These are phyloP conservation scores for Cybosia mesomella DNA, from an alignment of 2,888 invertebrate genomes.

Conservation along the genomic window DNA sequence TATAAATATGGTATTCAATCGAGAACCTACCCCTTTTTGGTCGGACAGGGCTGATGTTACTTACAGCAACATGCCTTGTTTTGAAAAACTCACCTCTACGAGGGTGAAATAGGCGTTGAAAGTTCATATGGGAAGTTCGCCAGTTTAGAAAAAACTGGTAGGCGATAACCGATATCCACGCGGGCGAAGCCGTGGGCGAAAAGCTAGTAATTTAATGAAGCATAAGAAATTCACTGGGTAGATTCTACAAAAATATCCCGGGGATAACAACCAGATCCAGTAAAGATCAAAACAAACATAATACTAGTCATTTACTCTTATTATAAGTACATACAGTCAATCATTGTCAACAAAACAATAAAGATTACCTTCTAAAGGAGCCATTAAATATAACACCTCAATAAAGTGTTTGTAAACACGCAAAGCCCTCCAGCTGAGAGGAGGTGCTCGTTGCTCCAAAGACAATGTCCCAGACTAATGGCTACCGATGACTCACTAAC, in stretches of 20 bases:
- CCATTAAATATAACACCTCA: constrained; percentile 83
- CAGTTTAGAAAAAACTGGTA: too few species aligned
- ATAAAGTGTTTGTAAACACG: constrained; percentile 87
- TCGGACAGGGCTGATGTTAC: too few species aligned
- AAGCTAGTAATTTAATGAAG: too few species aligned
- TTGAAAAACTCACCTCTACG: too few species aligned
- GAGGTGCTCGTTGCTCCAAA: constrained; percentile 64
- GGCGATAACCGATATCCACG: too few species aligned
- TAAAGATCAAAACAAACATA: constrained; percentile 6
- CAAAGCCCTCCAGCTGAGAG: constrained; percentile 81
- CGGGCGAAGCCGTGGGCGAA: too few species aligned
- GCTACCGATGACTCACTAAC: constrained; percentile 81
- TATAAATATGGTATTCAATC: too few species aligned
- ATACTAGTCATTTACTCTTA: constrained; percentile 42
- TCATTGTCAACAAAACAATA: constrained; percentile 75
- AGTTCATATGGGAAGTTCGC: too few species aligned
- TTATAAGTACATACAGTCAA: constrained; percentile 61
- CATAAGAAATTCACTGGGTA: too few species aligned
- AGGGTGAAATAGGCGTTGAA: too few species aligned
- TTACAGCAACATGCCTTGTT: too few species aligned
- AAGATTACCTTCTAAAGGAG: constrained; percentile 79
- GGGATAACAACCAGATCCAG: background rate
- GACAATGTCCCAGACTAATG: constrained; percentile 77
- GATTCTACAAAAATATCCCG: background rate
- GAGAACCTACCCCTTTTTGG: too few species aligned